phyloP scores from a whole-genome alignment of 2,113 vertebrate genomes.

The Podarcis cretensis region DNA sequence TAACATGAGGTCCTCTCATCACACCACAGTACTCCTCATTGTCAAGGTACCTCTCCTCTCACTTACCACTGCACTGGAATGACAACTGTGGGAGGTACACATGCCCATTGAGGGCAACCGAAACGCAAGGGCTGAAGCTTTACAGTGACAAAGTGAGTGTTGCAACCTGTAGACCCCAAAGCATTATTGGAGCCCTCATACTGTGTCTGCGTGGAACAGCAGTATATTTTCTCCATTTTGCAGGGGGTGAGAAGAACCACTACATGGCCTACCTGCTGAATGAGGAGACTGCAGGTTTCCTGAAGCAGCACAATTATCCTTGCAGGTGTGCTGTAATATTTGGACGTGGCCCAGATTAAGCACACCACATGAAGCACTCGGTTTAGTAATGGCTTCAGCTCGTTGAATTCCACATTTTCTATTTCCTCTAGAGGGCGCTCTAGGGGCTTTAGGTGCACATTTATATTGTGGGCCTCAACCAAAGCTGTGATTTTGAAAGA shows the following conservation, averaged over 20 bases:
- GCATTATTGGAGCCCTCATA: background rate
- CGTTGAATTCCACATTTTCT: conserved; percentile 81
- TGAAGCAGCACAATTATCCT: conserved; percentile 87
- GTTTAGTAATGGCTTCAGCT: conserved; percentile 77
- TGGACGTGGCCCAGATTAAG: conserved; percentile 86
- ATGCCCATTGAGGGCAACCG: background rate
- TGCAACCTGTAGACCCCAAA: background rate
- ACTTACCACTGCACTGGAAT: background rate
- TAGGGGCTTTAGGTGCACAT: conserved; percentile 81
- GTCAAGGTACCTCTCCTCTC: too few relatives aligned
- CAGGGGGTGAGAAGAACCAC: background rate
- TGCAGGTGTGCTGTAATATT: conserved; percentile 79
- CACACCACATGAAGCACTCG: conserved; percentile 88
- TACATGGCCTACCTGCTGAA: conserved; percentile 83
- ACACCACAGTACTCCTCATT: background rate
- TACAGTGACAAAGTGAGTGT: background rate
- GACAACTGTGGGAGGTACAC: background rate
- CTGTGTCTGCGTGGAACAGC: background rate
- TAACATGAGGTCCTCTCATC: background rate
- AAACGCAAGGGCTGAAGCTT: background rate
- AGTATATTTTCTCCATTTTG: background rate
- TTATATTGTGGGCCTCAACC: conserved; percentile 85
- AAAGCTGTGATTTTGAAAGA: conserved; percentile 76
- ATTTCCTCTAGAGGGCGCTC: conserved; percentile 77
- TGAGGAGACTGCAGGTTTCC: conserved; percentile 90